Evolutionary conservation across 2,888 invertebrate species (phyloP), one percentile per base, ranked within the genome.

Genomic region (Anaspis maculata): DNA sequence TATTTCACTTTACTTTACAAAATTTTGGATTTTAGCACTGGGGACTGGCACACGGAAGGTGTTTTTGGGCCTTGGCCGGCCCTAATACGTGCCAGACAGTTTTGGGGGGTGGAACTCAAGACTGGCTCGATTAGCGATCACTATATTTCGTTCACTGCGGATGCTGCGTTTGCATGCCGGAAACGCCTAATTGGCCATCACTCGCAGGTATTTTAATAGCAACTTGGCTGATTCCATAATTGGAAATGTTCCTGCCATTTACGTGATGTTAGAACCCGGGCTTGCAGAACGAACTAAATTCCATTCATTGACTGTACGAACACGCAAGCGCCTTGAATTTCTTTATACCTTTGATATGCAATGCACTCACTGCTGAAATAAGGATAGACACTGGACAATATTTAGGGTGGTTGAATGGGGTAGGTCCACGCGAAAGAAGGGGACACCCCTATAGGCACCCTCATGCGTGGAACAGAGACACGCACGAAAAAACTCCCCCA

Each of bases 261-360:
- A 15, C 25, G 25, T 25, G n/a, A n/a, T 31, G 25, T 31, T 31
- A 15, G 15, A 31, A 31, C 24, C 25, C 25, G 31, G 24, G 13
- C 24, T 14, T 10, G 23, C 15, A 13, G 25, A 25, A 31, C 31
- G 12, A 24, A 31, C 31, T 31, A 31, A 32, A 25, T 34, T 43
- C 9, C 45, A 45, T 45, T 45, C 45, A 45, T 45, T 43, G 45
- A 45, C 45, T 40, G 31, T 25, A 27, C 21, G 15, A 30, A 35
- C 21, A 42, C 42, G 45, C 45, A 43, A 25, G 37, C 43, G 43
- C 39, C 31, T 16, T 45, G 11, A 13, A 25, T 5, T 19, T 19
- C 19, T 19, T 9, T 19, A 5, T 19, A 19, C 5, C n/a, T 19
- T 9, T 5, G 19, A 19, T 9, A 9, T 19, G 19, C n/a, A n/a